Evolutionary conservation across 35 echinoderm and acorn worm genomes (phyloP), one percentile per base, ranked within the genome.

Genomic region (Eucidaris tribuloides): DNA sequence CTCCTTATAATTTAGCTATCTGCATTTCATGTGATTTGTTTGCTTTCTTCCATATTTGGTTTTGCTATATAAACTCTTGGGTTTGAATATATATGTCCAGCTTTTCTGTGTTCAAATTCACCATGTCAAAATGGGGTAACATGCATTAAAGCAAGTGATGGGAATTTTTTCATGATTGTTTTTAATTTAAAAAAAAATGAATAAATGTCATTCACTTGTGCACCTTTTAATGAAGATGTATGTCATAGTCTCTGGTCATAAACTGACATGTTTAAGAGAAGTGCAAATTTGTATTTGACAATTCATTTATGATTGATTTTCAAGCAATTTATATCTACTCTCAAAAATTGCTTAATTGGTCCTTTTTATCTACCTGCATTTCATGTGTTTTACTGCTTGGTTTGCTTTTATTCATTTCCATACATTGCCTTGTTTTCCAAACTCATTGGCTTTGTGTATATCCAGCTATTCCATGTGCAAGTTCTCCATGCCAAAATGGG

Each of bases 401-500:
- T 54, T n/a, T 54, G 49, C 22, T 54, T 54, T 13, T 54, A 17
- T 54, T n/a, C 0, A n/a, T 54, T 17, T 17, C 22, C 49, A 54
- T 13, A 0, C 14, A 54, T 54, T 54, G 22, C 49, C 49, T 54
- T 17, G 14, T 54, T 0, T 0, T 1, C 49, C 22, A n/a, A 54
- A 54, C 49, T 17, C 22, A 17, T n/a, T 71, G 3, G n/a, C 5
- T 43, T 43, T 39, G 37, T 41, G 2, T 43, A 25, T 18, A n/a
- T 35, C 9, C 41, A 74, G 68, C 68, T 44, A 40, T 20, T 17
- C 88, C 88, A 49, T 91, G 88, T 56, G 31, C 61, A 5, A 84
- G 88, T 85, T 27, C 28, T 11, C 88, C 88, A 2, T 91, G 88
- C 40, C 71, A 48, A 20, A 84, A 91, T 49, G 62, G 40, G 15